Evolutionary conservation across 2,113 vertebrate species (phyloP).

Genomic region (Pelusios castaneus): DNA sequence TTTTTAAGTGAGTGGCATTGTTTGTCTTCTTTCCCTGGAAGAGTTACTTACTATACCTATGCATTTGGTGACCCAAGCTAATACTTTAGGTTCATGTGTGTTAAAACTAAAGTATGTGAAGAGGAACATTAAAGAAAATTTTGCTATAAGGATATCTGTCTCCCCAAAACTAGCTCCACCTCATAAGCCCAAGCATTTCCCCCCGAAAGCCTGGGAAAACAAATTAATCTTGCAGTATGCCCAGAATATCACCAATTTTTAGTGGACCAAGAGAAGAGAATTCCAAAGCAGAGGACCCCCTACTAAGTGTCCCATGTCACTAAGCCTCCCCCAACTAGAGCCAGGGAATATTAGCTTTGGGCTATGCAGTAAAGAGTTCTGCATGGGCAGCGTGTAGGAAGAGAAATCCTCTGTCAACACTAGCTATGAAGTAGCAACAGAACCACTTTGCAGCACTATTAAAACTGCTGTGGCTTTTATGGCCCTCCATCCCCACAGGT

Average conservation of each 20-base stretch:
- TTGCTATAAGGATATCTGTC: fast-evolving
- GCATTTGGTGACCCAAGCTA: fast-evolving
- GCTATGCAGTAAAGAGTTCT: background rate
- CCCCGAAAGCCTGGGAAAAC: background rate
- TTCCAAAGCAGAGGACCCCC: background rate
- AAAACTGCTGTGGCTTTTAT: background rate
- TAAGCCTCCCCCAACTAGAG: background rate
- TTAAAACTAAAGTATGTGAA: background rate
- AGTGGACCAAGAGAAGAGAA: background rate
- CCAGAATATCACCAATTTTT: background rate
- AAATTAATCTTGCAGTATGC: background rate
- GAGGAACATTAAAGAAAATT: background rate
- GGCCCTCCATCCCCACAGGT: background rate
- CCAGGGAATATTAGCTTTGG: background rate
- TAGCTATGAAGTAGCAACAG: background rate
- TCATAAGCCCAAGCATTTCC: background rate
- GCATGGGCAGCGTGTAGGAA: background rate
- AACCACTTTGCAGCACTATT: background rate
- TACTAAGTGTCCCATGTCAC: background rate
- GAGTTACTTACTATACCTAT: fast-evolving
- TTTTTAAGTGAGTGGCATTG: background rate
- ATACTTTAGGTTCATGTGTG: fast-evolving
- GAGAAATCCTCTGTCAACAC: background rate
- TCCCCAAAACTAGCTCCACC: background rate
- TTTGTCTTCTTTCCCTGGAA: background rate